Base-by-base conservation (phyloP, 2,888 invertebrate genomes). In the Pantelozetes paolii region DNA sequence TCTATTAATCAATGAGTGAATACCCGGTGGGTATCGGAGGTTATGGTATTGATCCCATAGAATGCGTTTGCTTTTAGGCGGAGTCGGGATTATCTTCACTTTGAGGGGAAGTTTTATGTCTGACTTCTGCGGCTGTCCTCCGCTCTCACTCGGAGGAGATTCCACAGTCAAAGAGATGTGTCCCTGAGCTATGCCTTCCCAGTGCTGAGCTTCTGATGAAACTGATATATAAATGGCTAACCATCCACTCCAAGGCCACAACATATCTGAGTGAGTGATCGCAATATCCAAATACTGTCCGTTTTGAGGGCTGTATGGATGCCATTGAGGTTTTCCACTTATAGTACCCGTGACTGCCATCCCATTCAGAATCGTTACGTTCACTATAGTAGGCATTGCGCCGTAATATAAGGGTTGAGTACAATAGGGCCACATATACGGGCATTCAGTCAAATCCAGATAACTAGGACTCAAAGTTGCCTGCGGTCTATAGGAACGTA, bases 191-290 rank as follows among this genome's bases (percentile, higher is more conserved):
- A 89, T 84, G 11, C 92, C 92, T 80, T 91, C 90, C 84, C 87
- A 91, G 70, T 85, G 84, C 3, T 86, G 85, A 2, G 88, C 90
- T 28, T 85, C 84, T 75, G 86, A 83, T 74, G 88, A 85, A 23
- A 90, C 89, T 18, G 86, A 87, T 76, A 93, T 86, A 79, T 88
- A 86, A 28, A 97, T 87, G 1, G 94, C 93, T 79, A 97, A 83
- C 90, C 92, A 97, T 0, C 97, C 97, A 0, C 94, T 92, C 95
- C 96, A 97, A 0, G 97, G 97, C 96, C 96, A 98, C 72, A 97
- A 84, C 48, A 90, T 86, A 77, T 88, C 87, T 15, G 92, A 91
- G 83, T 90, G 87, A 3, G 89, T 87, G 73, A 92, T 87, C 0
- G 91, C 86, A 18, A 85, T 88, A 71, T 93, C 89, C 57, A 97